Base-by-base conservation (phyloP, 2,797 vertebrate genomes). In the Phoxinus dragarum region DNA sequence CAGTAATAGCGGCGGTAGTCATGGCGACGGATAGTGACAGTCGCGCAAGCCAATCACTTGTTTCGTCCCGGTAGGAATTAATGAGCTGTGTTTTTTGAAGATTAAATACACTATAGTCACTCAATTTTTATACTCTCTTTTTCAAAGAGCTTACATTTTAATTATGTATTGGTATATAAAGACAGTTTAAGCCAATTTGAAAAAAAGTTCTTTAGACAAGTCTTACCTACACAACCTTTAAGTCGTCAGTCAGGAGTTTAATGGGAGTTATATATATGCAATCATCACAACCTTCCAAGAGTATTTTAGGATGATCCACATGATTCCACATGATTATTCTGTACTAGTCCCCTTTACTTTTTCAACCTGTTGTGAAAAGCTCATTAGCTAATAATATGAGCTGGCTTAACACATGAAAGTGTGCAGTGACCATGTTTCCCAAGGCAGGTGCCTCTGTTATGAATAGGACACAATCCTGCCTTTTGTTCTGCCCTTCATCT, bases 401-500 rank as follows among this genome's bases (percentile, higher is more conserved):
- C n/a, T 72, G 47, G 21, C 38, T 81, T 82, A 72, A 69, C 47
- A 74, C 47, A 84, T 77, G 74, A 80, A 84, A 77, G 61, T 85
- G 69, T 11, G n/a, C 84, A 74, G 68, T 80, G 78, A 81, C 66
- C 64, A 81, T 40, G 83, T 52, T 75, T 42, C 59, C 59, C 42
- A 36, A 72, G 23, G 27, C 34, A 36, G 66, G 34, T 72, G 82
- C 47, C 72, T 61, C 31, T 84, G 68, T 82, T 78, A 84, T 86
- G 27, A 4, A 59, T 80, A 6, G 73, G 73, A 81, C 59, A 90
- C 90, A 90, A 89, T 85, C 47, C 47, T 66, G 40, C 67, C 86
- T 88, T 92, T 90, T 84, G 87, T 83, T 54, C 19, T 88, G 80
- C 80, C 47, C 75, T 82, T 86, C 84, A 88, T 89, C 82, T 81